A percentile compares a stretch with the other conserved stretches of the same genome.
Evolutionary conservation across 2,113 vertebrate genomes (phyloP).

Genomic region (Apteryx mantelli): DNA sequence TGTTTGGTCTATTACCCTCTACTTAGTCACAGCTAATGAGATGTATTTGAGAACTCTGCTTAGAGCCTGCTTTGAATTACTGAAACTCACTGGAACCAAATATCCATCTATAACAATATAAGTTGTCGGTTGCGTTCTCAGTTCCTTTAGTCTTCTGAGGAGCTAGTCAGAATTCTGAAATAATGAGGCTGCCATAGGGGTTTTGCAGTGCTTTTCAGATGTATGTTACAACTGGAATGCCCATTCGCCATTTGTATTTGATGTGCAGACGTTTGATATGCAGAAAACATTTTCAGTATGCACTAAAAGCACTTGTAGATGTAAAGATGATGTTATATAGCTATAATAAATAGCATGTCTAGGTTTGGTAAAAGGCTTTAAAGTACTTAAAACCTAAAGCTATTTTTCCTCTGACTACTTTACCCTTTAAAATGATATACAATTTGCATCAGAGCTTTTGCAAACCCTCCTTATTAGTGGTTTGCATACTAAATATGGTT

Average conservation of each 20-base stretch:
- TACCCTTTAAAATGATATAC: not conserved
- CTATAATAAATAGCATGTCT: not conserved
- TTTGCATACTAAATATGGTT: conserved; percentile 50
- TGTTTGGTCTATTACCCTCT: not conserved
- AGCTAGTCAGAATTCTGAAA: not conserved
- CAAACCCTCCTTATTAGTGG: not conserved
- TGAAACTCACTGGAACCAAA: not conserved
- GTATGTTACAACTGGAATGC: not conserved
- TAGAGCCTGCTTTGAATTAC: not conserved
- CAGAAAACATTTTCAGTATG: not conserved
- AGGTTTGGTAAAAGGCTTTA: conserved; percentile 32
- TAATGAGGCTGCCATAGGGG: not conserved
- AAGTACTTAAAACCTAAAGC: conserved; percentile 40
- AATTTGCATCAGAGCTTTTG: conserved; percentile 32
- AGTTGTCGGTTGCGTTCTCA: not conserved
- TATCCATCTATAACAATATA: not conserved
- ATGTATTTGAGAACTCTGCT: not conserved
- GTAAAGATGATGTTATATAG: not conserved
- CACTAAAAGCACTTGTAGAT: conserved; percentile 17
- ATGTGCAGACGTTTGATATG: not conserved
- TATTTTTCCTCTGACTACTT: conserved; percentile 16
- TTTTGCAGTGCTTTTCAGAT: not conserved
- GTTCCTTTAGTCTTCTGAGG: not conserved
- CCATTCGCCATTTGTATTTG: not conserved
- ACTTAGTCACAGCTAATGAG: not conserved